Evolutionary conservation across 1,140 invertebrate species (phyloP), one percentile per base, ranked within the genome.

Genomic region (Dreissena rostriformis): DNA sequence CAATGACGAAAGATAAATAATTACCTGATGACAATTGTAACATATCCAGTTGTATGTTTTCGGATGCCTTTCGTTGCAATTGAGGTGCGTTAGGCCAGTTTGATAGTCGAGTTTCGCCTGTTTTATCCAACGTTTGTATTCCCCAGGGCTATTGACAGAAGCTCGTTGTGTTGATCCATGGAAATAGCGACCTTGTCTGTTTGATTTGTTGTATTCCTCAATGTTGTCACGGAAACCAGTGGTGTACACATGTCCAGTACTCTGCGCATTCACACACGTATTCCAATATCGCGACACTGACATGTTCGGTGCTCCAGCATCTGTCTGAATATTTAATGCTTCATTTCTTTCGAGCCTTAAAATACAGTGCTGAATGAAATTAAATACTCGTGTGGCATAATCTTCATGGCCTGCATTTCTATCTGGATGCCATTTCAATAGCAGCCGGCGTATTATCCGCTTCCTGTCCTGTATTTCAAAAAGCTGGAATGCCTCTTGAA

Each of bases 351-450:
- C 86, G 17, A 91, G 61, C 72, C 81, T 76, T 12, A 61, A 29
- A 14, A 88, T 61, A 22, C 86, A 67, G 24, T 61, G 63, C 14
- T 84, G 67, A 15, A 91, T 90, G 65, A 77, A 85, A 51, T 92
- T 87, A 28, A 88, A 91, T 11, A 92, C 82, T 57, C 88, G 81
- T 0, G 86, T 89, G 28, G 89, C 86, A 49, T 91, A 80, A 12
- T 86, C 72, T 86, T 90, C 82, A 67, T 90, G 86, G 0, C 85
- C 89, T 29, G 71, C 65, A 82, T 93, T 93, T 86, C 90, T 92
- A 76, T 93, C 92, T 63, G 92, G 92, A 87, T 93, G 91, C 91
- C 91, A 93, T 78, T 91, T 89, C 24, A 91, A 81, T 17, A 91
- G 57, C 7, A 93, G 61, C 49, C 91, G 76, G 75, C 92, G 91